Evolutionary conservation across 2,888 invertebrate species (phyloP), one percentile per base, ranked within the genome.

Genomic region (Agonopterix arenella): DNA sequence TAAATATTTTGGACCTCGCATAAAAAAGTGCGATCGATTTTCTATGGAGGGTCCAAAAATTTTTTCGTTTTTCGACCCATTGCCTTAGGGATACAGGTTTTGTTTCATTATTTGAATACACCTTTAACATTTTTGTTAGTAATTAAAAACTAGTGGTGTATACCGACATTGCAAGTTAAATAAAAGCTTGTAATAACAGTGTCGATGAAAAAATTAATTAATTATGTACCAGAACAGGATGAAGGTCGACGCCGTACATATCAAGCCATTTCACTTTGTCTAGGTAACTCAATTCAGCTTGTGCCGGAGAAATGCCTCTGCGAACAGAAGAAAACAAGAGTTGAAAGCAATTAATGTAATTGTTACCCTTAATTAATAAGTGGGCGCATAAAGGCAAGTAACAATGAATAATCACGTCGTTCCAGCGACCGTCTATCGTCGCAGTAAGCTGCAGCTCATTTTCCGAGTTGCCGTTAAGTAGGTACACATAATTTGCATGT

Each of bases 181-280:
- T 28, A 28, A 28, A 28, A 28, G 28, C 28, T 28, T 28, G 28
- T 28, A 28, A 28, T 28, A 7, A 28, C 28, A 28, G 28, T 28
- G 5, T 28, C 28, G 7, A 28, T 28, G 28, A 28, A 28, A 5
- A 5, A 4, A 28, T 28, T 40, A 10, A 40, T 4, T n/a, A n/a
- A 10, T 4, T 40, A 10, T 1, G 5, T 40, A 97, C 97, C 93
- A 97, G 86, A 55, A 98, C 98, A 48, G 97, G 97, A 90, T 98
- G 98, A 65, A 98, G 92, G 90, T 98, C 98, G 46, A 98, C 98
- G 47, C 98, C 98, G 76, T 98, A 98, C 96, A 98, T 97, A 81
- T 98, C 98, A 70, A 98, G 92, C 98, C 98, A 98, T 92, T 98
- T 98, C 66, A 97, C 97, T 92, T 98, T 97, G 85, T 98, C 98